Base-by-base conservation (phyloP, 2,888 invertebrate species). In the Thecocarcelia acutangulata region DNA sequence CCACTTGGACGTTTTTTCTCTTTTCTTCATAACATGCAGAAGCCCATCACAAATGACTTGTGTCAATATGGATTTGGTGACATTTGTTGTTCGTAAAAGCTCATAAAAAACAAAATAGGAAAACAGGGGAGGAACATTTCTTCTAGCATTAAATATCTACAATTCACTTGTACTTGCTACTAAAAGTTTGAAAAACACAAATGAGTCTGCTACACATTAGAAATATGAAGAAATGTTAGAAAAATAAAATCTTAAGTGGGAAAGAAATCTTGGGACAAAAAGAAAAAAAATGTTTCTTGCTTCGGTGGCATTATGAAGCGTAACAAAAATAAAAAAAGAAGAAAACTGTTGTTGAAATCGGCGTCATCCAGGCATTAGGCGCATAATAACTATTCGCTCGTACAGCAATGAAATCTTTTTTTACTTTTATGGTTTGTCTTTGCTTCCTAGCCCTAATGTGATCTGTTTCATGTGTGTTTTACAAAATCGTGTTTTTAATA, bases 71-170 rank as follows among this genome's bases (percentile, higher is more conserved):
- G 33, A 76, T 56, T 79, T 80, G 42, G 63, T 84, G 85, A 84
- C 85, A 85, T 85, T 84, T 83, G 84, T 79, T 78, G 83, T 83
- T 84, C 81, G 61, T 83, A 84, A 83, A 84, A 72, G 80, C 56
- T 64, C 46, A 58, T 37, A 70, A 73, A 61, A 76, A 17, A 61
- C 15, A 8, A 24, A 48, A 15, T n/a, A 15, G 19, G 58, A 68
- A 52, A 37, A 54, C 33, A 50, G 76, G 70, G 28, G 24, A 44
- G 42, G 13, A 42, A 54, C 28, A 63, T 19, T 11, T 17, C 50
- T 28, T 59, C 1, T 13, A 1, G n/a, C 9, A 28, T 70, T 58
- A 24, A 37, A 54, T 37, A 46, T 42, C 44, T 12, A 21, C 12
- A 19, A 59, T 44, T 73, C 56, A 74, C 50, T 64, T 80, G 56